phyloP scores from a whole-genome alignment of 2,797 vertebrate genomes.

The Chelmon rostratus region DNA sequence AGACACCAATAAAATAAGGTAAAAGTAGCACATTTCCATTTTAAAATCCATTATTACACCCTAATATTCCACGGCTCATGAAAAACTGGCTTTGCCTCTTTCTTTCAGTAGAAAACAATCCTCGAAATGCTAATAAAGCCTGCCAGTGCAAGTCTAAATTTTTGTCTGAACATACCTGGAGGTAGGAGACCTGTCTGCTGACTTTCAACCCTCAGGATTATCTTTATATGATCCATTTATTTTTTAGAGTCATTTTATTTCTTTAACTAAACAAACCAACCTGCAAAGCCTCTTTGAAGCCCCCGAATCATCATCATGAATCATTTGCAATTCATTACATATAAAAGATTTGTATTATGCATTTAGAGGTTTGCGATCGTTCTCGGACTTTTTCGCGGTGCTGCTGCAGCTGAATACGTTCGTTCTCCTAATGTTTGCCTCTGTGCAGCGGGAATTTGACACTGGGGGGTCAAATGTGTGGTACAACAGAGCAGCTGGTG shows the following conservation, averaged over 20 bases:
- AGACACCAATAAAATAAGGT: too few species aligned
- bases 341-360: neutral
- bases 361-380: neutral
- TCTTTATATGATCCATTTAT: neutral
- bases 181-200: neutral
- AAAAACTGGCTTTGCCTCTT: too few species aligned
- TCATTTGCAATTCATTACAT: too few species aligned
- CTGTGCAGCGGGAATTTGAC: neutral
- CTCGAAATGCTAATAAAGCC: neutral
- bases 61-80: too few species aligned
- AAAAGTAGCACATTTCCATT: too few species aligned
- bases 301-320: too few species aligned
- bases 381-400: neutral
- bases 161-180: too few species aligned
- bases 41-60: too few species aligned
- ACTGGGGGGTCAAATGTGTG: neutral
- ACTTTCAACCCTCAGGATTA: neutral
- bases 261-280: neutral
- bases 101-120: neutral
- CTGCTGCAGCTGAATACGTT: neutral
- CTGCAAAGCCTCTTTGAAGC: neutral
- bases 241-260: neutral
- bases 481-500: conserved; percentile 1
- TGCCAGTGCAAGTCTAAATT: neutral
- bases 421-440: neutral